Percentiles rank a stretch among this genome's conserved stretches.
Evolutionary conservation across 2,888 invertebrate genomes (phyloP).

Genomic region (Aspidiotus rigidus): DNA sequence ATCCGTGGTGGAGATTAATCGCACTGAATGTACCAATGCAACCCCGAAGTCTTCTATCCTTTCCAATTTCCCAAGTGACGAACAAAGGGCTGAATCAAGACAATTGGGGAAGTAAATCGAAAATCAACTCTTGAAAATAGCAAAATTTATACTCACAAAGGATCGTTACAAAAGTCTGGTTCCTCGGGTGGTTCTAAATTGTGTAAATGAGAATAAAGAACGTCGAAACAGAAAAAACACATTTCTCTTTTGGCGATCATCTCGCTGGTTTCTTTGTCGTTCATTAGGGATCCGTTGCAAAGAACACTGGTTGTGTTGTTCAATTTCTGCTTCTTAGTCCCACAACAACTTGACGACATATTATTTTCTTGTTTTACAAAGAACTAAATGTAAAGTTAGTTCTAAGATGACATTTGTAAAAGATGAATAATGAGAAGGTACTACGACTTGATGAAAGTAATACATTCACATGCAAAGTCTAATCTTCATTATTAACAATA

Average conservation of each 20-base stretch:
- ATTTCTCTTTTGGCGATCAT: constrained; percentile 83
- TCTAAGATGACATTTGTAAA: not conserved
- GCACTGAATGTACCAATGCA: constrained; percentile 99
- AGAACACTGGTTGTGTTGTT: constrained; percentile 48
- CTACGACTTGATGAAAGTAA: constrained; percentile 1
- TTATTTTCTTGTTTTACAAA: not conserved
- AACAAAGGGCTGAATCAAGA: constrained; percentile 73
- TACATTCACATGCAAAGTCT: constrained; percentile 33
- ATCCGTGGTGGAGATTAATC: constrained; percentile 86
- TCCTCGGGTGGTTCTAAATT: constrained; percentile 83
- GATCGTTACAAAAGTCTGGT: constrained; percentile 87
- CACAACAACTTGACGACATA: constrained; percentile 86
- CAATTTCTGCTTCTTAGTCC: constrained; percentile 83
- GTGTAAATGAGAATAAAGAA: constrained; percentile 87
- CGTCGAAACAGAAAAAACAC: constrained; percentile 99
- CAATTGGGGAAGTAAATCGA: not conserved
- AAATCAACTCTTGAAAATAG: not conserved
- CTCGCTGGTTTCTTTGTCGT: constrained; percentile 42
- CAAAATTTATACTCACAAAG: constrained; percentile 67
- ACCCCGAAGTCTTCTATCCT: constrained; percentile 86
- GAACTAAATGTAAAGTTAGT: not conserved
- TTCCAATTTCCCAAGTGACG: constrained; percentile 98
- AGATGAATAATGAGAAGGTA: not conserved
- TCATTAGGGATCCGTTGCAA: constrained; percentile 24
- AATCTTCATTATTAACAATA: too few species aligned